Evolutionary conservation across 2,113 vertebrate species (phyloP).

Genomic region (Plectropomus leopardus): DNA sequence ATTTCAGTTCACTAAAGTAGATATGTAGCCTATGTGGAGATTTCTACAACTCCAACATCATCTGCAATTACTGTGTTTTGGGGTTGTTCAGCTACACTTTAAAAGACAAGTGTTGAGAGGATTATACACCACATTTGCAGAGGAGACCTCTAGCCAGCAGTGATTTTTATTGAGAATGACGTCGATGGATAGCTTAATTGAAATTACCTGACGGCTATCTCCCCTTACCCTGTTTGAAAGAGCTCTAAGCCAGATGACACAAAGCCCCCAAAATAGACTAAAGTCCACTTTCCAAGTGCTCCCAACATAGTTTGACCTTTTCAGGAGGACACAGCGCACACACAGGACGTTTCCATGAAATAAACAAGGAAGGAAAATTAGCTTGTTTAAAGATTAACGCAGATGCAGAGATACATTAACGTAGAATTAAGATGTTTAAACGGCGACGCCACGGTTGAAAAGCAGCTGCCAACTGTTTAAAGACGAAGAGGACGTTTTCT

Average conservation of each 20-base stretch:
- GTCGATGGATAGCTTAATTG: neutral
- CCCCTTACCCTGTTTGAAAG: neutral
- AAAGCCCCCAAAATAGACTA: constrained; percentile 48
- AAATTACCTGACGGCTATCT: neutral
- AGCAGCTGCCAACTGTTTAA: neutral
- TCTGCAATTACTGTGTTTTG: too few relatives aligned
- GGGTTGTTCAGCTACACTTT: neutral
- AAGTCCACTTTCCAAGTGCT: constrained; percentile 46
- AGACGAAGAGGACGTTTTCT: neutral
- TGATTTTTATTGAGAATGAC: too few relatives aligned
- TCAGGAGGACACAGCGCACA: neutral
- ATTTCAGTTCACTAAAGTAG: too few relatives aligned
- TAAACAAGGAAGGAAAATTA: neutral
- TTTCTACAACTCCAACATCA: too few relatives aligned
- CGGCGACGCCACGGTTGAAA: neutral
- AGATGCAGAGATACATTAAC: neutral
- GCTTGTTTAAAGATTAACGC: neutral
- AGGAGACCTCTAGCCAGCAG: too few relatives aligned
- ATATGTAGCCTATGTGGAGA: neutral
- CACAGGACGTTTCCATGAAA: neutral
- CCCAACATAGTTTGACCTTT: constrained; percentile 64
- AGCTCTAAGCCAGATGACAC: constrained; percentile 28
- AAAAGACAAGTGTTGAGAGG: neutral
- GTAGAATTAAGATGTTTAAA: neutral
- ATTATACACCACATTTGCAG: too few relatives aligned